These are phyloP conservation scores for Mythimna impura DNA, from an alignment of 2,888 invertebrate species.

Conservation along the genomic window DNA sequence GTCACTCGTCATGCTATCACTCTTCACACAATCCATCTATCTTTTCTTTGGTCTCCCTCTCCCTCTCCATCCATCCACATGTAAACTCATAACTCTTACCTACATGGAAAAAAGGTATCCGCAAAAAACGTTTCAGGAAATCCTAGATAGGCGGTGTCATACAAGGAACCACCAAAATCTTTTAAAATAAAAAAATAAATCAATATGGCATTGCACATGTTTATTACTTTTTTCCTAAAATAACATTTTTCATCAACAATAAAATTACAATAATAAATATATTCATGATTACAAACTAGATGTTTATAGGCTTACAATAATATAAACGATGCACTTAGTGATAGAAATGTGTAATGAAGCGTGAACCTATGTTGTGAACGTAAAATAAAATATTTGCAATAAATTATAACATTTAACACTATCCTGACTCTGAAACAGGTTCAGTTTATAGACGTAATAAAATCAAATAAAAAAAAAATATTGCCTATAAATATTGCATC, in stretches of 20 bases:
- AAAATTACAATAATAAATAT: slow-evolving; percentile 60
- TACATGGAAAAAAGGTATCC: too few relatives aligned
- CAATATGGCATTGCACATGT: slow-evolving; percentile 49
- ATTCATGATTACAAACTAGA: slow-evolving; percentile 59
- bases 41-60: too few relatives aligned
- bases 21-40: too few relatives aligned
- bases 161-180: too few relatives aligned
- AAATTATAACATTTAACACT: slow-evolving; percentile 31
- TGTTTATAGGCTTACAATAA: slow-evolving; percentile 47
- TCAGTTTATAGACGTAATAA: slow-evolving; percentile 12
- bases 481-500: slow-evolving; percentile 52
- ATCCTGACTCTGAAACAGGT: slow-evolving; percentile 11
- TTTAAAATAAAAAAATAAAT: slow-evolving; percentile 16
- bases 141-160: too few relatives aligned
- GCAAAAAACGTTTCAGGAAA: too few relatives aligned
- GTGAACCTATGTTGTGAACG: slow-evolving; percentile 5
- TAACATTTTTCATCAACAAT: slow-evolving; percentile 58
- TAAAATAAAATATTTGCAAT: slow-evolving; percentile 34
- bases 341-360: slow-evolving; percentile 31
- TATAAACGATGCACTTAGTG: slow-evolving; percentile 48
- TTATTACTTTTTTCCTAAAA: slow-evolving; percentile 52
- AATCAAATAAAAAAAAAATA: slow-evolving; percentile 33
- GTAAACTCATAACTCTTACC: too few relatives aligned
- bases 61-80: too few relatives aligned
- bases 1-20: too few relatives aligned